Conservation (phyloP, 2,797 vertebrate genomes). For the Anguilla pacifica region DNA sequence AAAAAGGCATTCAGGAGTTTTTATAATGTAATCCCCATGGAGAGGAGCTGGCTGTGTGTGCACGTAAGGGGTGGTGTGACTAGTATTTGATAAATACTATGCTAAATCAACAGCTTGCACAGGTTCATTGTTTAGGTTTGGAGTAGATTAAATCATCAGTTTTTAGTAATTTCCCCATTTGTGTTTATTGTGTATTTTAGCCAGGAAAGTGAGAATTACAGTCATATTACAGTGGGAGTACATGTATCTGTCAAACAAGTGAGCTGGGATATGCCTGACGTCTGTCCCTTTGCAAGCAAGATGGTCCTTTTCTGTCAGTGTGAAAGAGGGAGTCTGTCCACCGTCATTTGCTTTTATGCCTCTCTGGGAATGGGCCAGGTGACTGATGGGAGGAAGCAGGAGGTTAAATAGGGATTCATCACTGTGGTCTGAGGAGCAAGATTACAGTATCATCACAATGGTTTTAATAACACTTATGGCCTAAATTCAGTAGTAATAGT, state of each 20-base stretch:
- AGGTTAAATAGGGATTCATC: neutral
- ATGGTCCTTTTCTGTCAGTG: neutral
- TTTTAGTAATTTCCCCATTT: neutral
- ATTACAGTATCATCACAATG: neutral
- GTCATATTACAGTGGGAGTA: neutral
- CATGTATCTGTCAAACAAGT: neutral
- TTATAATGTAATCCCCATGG: no score
- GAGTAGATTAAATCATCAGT: neutral
- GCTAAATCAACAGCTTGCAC: neutral
- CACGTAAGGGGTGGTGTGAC: neutral
- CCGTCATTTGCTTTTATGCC: neutral
- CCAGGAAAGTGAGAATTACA: neutral
- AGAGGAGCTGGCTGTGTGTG: neutral
- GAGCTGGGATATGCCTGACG: neutral
- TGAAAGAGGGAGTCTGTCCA: neutral
- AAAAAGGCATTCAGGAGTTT: neutral
- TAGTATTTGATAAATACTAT: neutral
- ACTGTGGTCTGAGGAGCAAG: neutral
- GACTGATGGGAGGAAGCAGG: neutral
- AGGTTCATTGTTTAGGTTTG: neutral
- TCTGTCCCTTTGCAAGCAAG: neutral
- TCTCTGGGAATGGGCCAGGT: neutral
- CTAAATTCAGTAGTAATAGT: neutral
- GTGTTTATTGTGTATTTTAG: neutral
- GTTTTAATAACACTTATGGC: neutral